Evolutionary conservation across 37 sponge, comb jelly and placozoan species (phyloP).

Genomic region (Haliclona indistincta): DNA sequence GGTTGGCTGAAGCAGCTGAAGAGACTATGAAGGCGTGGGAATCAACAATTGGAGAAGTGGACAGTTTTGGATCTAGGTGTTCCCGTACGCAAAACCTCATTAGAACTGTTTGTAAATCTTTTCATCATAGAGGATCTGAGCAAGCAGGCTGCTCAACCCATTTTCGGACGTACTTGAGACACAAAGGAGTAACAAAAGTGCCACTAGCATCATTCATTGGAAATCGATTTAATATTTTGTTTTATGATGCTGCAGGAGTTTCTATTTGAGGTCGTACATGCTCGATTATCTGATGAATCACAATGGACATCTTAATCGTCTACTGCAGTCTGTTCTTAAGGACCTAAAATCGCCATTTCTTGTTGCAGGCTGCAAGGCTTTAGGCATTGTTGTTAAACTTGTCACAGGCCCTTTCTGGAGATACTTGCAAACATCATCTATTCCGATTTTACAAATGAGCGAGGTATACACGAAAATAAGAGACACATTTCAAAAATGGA

Average conservation of each 20-base stretch:
- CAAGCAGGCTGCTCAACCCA: background rate
- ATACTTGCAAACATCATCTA: background rate
- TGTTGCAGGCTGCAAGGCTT: constrained; percentile 11
- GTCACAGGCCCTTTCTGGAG: constrained; percentile 36
- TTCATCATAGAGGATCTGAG: constrained; percentile 7
- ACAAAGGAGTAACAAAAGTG: constrained; percentile 1
- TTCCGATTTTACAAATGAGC: constrained; percentile 11
- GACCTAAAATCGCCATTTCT: background rate
- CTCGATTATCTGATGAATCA: background rate
- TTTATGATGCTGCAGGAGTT: constrained; percentile 45
- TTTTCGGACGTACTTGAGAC: background rate
- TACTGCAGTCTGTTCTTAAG: constrained; percentile 7
- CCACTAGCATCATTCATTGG: constrained; percentile 29
- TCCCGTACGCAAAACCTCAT: constrained; percentile 17
- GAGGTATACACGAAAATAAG: constrained; percentile 20
- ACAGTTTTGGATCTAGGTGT: too few relatives aligned
- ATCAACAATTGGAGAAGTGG: background rate
- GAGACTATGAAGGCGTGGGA: constrained; percentile 17
- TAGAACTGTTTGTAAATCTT: constrained; percentile 26
- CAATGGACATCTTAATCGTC: background rate
- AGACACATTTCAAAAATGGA: constrained; percentile 26
- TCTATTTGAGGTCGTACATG: background rate
- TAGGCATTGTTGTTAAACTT: constrained; percentile 22
- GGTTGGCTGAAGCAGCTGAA: constrained; percentile 35
- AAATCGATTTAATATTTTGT: constrained; percentile 46